Evolutionary conservation across 2,113 vertebrate species (phyloP).

Genomic region (Chrysochloris asiatica): DNA sequence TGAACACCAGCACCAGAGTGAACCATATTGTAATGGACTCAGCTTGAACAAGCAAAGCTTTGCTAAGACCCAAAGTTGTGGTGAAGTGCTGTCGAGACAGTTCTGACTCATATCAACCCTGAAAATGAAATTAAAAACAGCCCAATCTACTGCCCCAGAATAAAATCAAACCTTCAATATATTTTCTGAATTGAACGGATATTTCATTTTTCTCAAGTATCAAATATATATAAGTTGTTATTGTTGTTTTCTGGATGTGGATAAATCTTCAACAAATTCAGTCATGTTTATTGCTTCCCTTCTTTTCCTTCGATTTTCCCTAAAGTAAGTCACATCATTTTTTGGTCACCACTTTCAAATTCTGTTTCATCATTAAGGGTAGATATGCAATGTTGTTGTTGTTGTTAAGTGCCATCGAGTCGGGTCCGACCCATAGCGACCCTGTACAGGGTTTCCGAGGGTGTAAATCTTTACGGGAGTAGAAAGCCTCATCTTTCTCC

Average conservation of each 20-base stretch:
- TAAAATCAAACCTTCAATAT: conserved; percentile 38
- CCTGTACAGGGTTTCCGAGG: too few species aligned
- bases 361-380: conserved; percentile 38
- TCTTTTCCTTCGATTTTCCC: conserved; percentile 31
- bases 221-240: neutral
- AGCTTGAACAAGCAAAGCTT: neutral
- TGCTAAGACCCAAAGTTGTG: too few species aligned
- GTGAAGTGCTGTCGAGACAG: too few species aligned
- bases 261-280: conserved; percentile 25
- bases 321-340: conserved; percentile 26
- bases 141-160: neutral
- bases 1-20: too few species aligned
- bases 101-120: too few species aligned
- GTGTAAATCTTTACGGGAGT: too few species aligned
- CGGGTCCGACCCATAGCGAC: too few species aligned
- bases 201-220: neutral
- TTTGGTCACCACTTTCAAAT: neutral
- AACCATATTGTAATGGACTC: rapidly evolving
- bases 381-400: neutral
- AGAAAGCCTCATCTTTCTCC: too few species aligned
- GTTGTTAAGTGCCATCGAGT: too few species aligned
- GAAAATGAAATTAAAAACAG: too few species aligned
- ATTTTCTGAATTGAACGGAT: conserved; percentile 6
- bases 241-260: neutral
- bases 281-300: neutral